Evolutionary conservation across 2,797 vertebrate genomes (phyloP), one percentile per base, ranked within the genome.

Genomic region (Acrossocheilus fasciatus): DNA sequence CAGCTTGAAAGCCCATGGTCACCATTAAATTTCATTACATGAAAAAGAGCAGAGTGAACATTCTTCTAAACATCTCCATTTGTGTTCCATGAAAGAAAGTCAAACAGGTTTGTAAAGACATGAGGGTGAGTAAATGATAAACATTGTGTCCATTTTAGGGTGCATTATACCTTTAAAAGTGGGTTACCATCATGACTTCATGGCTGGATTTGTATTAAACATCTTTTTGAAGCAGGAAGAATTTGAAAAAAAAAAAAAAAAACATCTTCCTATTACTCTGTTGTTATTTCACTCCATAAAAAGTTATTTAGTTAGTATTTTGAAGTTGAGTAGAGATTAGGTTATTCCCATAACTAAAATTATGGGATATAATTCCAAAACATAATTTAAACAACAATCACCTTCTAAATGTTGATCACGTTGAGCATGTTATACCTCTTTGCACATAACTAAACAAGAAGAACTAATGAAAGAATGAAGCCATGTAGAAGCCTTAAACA

Each of bases 81-180:
- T 57, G 66, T 45, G 50, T 59, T 62, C 1, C 39, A 74, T 34
- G 12, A 36, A 47, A 64, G 26, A 34, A 83, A 73, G n/a, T 73
- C n/a, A n/a, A 20, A 34, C 36, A 79, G 3, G 82, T 74, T 83
- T 83, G 41, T 1, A 75, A 11, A 45, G 20, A 83, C 54, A 64
- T 26, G 26, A 75, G 11, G 54, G 18, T 23, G n/a, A 74, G 26
- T 64, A 36, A 83, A 50, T 2, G 4, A 81, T 64, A 30, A 36
- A 83, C 26, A 26, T 4, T 20, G 12, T 10, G 11, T 11, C 26
- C 6, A 18, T 43, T 75, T 74, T 83, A 34, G 20, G 54, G 18
- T 75, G 26, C 45, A 39, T 2, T 66, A 47, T 50, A 50, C 17
- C 26, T 75, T 75, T 45, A 79, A 79, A 64, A 64, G 26, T 14